Evolutionary conservation across 2,888 invertebrate species (phyloP).

Genomic region (Philereme vetulata): DNA sequence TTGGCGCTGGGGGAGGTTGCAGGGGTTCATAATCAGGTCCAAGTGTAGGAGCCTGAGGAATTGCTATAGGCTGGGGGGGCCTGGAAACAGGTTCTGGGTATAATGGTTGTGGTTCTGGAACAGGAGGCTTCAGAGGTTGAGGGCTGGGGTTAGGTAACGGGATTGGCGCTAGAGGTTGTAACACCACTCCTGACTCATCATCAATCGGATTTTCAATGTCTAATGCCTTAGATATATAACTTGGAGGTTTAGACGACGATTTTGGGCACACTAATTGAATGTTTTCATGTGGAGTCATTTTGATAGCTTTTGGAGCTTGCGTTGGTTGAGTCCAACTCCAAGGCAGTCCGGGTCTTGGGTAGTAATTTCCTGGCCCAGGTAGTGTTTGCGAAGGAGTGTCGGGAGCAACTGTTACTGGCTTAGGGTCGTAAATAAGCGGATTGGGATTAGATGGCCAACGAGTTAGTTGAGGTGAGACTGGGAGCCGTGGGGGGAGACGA

Average conservation of each 20-base stretch:
- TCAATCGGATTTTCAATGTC: slow-evolving; percentile 3
- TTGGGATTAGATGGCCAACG: neutral
- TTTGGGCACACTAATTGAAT: slow-evolving; percentile 1
- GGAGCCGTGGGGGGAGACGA: slow-evolving; percentile 21
- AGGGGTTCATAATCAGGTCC: slow-evolving; percentile 5
- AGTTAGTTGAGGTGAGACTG: slow-evolving; percentile 1
- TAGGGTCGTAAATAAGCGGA: slow-evolving; percentile 14
- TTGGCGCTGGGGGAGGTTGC: neutral
- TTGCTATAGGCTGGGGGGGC: neutral
- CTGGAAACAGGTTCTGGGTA: too few relatives aligned
- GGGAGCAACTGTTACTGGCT: slow-evolving; percentile 5
- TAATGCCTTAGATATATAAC: neutral
- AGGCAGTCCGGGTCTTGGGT: slow-evolving; percentile 8
- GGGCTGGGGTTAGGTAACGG: neutral
- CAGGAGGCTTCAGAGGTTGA: slow-evolving; percentile 4
- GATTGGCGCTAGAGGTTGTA: neutral
- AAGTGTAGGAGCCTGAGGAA: neutral
- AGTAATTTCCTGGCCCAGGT: slow-evolving; percentile 6
- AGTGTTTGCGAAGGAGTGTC: slow-evolving; percentile 9
- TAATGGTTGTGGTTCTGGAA: too few relatives aligned
- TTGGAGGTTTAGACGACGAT: neutral
- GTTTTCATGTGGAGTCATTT: neutral
- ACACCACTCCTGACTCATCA: neutral
- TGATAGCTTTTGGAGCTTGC: slow-evolving; percentile 3
- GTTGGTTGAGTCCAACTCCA: slow-evolving; percentile 6